Conservation (phyloP, 2,797 vertebrate genomes). For the Anguilla marmorata region DNA sequence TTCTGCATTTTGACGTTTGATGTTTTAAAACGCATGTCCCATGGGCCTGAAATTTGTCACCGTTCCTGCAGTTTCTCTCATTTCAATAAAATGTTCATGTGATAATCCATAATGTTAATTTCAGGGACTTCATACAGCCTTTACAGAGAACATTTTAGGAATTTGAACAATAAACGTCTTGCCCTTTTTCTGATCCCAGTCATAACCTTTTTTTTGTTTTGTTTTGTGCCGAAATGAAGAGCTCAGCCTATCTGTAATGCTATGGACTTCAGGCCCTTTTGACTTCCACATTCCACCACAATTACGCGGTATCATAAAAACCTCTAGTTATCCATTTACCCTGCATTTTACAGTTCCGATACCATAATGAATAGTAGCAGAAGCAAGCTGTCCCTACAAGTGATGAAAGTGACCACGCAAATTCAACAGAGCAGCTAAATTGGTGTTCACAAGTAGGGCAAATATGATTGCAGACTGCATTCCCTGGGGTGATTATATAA, state of each 20-base stretch:
- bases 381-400: background rate
- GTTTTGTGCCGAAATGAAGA: background rate
- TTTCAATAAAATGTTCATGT: background rate
- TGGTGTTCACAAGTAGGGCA: slow-evolving; percentile 33
- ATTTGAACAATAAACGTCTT: background rate
- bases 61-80: background rate
- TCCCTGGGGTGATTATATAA: slow-evolving; percentile 53
- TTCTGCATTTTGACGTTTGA: background rate
- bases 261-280: background rate
- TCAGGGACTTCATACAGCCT: background rate
- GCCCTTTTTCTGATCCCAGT: background rate
- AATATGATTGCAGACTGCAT: slow-evolving; percentile 23
- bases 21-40: background rate
- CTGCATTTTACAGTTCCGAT: slow-evolving; percentile 8
- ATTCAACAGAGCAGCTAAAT: slow-evolving; percentile 20
- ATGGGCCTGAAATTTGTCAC: background rate
- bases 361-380: slow-evolving; percentile 10
- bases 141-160: background rate
- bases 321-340: background rate
- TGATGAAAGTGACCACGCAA: slow-evolving; percentile 2
- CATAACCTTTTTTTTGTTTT: background rate
- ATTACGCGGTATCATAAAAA: background rate
- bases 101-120: background rate
- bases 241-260: background rate
- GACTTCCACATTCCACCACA: background rate